A percentile compares a stretch with the other conserved stretches of the same genome.
These are phyloP conservation scores for Germaria angustata DNA, from an alignment of 2,888 invertebrate species.

Conservation along the genomic window DNA sequence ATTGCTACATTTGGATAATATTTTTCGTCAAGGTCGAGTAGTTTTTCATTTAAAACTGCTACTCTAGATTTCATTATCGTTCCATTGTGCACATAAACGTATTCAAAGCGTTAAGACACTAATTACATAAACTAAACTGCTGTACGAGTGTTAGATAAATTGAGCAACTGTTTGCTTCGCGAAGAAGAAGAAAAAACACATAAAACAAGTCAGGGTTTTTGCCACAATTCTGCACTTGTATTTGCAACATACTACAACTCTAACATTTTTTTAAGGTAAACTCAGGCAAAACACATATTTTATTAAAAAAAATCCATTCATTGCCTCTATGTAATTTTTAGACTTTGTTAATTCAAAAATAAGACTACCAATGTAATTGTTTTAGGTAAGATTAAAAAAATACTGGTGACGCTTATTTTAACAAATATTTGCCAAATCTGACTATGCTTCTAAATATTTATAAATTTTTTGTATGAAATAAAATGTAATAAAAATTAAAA, in stretches of 20 bases:
- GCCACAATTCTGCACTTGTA: constrained; percentile 20
- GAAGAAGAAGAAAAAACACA: neutral
- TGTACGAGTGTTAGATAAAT: neutral
- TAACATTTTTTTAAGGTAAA: no score
- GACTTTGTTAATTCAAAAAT: no score
- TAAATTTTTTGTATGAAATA: neutral
- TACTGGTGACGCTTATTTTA: no score
- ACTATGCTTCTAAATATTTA: no score
- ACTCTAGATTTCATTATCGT: constrained; percentile 34
- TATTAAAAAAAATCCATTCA: no score
- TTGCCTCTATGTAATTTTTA: no score
- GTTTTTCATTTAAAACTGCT: constrained; percentile 43
- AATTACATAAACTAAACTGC: constrained; percentile 3
- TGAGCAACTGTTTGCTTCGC: constrained; percentile 1
- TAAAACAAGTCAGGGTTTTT: constrained; percentile 37
- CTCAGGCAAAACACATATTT: no score
- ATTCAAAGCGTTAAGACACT: constrained; percentile 14
- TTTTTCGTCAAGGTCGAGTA: constrained; percentile 54
- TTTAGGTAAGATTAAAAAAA: no score
- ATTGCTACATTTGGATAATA: constrained; percentile 22
- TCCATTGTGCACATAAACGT: constrained; percentile 23
- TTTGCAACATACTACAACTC: constrained; percentile 11
- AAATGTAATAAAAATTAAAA: neutral
- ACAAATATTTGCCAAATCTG: no score
- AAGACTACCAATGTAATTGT: no score